Evolutionary conservation across 2,888 invertebrate genomes (phyloP).

Genomic region (Tryphoninae sp.): DNA sequence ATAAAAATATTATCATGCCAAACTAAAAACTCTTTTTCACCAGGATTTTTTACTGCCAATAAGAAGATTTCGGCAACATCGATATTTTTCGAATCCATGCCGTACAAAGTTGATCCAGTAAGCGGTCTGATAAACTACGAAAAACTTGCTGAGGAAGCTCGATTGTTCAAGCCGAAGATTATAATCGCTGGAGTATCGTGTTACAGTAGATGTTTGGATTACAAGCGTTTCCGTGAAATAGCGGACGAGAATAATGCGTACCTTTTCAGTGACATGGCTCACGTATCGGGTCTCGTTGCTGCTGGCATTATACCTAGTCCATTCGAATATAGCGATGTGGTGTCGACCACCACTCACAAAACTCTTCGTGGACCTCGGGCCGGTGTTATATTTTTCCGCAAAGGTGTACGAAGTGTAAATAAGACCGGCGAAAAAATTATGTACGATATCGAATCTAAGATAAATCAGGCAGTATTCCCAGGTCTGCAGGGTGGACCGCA

Average conservation of each 20-base stretch:
- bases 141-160: constrained; percentile 90
- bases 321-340: constrained; percentile 95
- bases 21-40: constrained; percentile 1
- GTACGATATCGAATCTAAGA: constrained; percentile 94
- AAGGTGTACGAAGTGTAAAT: constrained; percentile 90
- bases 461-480: constrained; percentile 95
- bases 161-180: constrained; percentile 93
- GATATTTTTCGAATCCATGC: constrained; percentile 99
- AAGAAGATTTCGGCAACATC: constrained; percentile 98
- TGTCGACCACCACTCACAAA: constrained; percentile 97
- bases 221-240: constrained; percentile 92
- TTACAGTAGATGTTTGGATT: constrained; percentile 96
- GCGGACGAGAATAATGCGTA: constrained; percentile 93
- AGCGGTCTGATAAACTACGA: constrained; percentile 97
- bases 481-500: constrained; percentile 99
- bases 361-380: constrained; percentile 94
- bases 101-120: constrained; percentile 93
- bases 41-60: constrained; percentile 91
- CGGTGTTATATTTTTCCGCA: constrained; percentile 95
- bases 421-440: constrained; percentile 92
- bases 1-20: background rate
- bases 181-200: constrained; percentile 98
- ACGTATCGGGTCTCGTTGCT: constrained; percentile 95
- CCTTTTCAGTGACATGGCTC: constrained; percentile 97
- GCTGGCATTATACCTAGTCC: constrained; percentile 94